Percentiles rank a stretch among this genome's conserved stretches.
These are phyloP conservation scores for Peromyscus aztecus DNA, from an alignment of 2,797 vertebrate species.

Conservation along the genomic window DNA sequence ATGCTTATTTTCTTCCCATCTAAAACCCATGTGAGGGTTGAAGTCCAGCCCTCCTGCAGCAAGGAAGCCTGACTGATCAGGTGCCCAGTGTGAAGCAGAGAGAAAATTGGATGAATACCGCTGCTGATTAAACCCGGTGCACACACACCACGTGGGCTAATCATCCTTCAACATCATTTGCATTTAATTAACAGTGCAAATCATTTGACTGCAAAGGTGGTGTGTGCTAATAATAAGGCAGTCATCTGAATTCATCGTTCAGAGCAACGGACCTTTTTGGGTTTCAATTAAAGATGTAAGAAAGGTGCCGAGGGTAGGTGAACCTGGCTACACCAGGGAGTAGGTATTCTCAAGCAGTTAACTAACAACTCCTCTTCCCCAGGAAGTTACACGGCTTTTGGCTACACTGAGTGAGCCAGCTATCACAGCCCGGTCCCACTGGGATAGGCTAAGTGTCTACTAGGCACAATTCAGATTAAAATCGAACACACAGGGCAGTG, in stretches of 20 bases:
- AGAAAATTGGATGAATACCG: conserved; percentile 87
- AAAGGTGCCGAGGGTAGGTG: conserved; percentile 71
- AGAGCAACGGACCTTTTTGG: conserved; percentile 77
- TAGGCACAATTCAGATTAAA: neutral
- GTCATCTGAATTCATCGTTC: conserved; percentile 86
- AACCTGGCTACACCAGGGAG: conserved; percentile 68
- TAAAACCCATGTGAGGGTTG: conserved; percentile 66
- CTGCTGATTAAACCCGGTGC: conserved; percentile 87
- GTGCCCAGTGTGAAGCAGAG: conserved; percentile 70
- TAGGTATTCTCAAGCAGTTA: conserved; percentile 51
- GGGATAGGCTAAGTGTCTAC: neutral
- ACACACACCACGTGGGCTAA: conserved; percentile 90
- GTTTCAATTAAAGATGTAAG: conserved; percentile 86
- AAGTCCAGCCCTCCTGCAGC: conserved; percentile 82
- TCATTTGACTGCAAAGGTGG: conserved; percentile 90
- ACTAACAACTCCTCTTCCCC: conserved; percentile 53
- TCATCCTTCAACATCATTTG: conserved; percentile 90
- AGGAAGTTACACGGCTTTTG: conserved; percentile 50
- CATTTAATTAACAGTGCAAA: conserved; percentile 92
- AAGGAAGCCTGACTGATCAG: conserved; percentile 81
- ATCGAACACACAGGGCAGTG: no score
- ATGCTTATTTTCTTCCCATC: neutral
- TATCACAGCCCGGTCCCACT: neutral
- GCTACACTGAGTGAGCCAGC: neutral
- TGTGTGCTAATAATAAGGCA: conserved; percentile 87